These are phyloP conservation scores for Caenorhabditis inopinata DNA, from an alignment of 1,140 invertebrate genomes.

Conservation along the genomic window DNA sequence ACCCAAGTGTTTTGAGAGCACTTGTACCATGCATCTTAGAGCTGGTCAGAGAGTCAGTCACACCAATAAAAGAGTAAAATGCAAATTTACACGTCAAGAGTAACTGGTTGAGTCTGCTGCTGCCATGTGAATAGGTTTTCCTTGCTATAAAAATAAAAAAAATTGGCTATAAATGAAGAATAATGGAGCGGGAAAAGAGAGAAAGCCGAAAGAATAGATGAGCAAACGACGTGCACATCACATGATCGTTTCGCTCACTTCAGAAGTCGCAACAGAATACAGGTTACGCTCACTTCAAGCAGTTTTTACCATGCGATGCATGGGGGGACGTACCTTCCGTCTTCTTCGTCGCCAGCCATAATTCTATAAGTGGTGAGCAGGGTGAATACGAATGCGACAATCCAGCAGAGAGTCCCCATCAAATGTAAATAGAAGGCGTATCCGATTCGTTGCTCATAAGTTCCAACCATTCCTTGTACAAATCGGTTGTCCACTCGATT, in stretches of 20 bases:
- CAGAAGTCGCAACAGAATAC: background rate
- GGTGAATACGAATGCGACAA: constrained; percentile 57
- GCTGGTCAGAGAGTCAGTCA: background rate
- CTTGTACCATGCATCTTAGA: constrained; percentile 6
- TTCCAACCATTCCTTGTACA: constrained; percentile 63
- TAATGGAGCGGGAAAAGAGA: background rate
- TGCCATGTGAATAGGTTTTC: constrained; percentile 46
- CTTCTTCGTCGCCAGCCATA: constrained; percentile 46
- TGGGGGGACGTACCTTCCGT: constrained; percentile 35
- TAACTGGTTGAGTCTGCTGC: constrained; percentile 36
- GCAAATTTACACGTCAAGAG: constrained; percentile 43
- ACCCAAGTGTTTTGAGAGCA: constrained; percentile 2
- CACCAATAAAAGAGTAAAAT: background rate
- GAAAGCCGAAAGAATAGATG: background rate
- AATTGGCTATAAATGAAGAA: background rate
- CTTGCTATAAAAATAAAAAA: constrained; percentile 39
- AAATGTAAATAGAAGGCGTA: constrained; percentile 66
- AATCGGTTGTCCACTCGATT: constrained; percentile 65
- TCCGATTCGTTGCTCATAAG: constrained; percentile 59
- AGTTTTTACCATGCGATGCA: too few relatives aligned
- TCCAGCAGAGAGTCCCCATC: constrained; percentile 61
- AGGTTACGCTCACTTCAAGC: background rate
- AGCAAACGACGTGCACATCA: background rate
- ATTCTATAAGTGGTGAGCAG: constrained; percentile 66
- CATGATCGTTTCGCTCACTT: background rate